Conservation (phyloP, 53 echinoderm and acorn worm genomes). For the Henricia sp. region DNA sequence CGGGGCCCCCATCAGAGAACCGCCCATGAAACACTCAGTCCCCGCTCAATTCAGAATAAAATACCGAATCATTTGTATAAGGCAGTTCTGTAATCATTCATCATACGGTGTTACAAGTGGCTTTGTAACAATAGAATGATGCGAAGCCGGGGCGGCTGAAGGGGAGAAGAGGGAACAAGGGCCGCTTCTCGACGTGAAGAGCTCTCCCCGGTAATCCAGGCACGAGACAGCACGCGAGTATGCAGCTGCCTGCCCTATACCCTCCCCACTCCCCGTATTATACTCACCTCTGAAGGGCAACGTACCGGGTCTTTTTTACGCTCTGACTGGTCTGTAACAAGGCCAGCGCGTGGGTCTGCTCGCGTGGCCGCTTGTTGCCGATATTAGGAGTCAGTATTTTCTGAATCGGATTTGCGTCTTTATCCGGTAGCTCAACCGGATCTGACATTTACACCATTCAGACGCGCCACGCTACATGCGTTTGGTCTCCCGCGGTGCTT, state of each 20-base stretch:
- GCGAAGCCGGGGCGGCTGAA: not conserved
- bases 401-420: too few species aligned
- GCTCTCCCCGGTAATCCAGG: not conserved
- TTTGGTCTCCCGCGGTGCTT: too few species aligned
- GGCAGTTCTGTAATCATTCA: conserved; percentile 49
- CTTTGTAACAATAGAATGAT: conserved; percentile 16
- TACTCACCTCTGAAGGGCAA: conserved; percentile 12
- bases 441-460: too few species aligned
- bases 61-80: conserved; percentile 50
- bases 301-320: not conserved
- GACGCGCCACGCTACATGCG: too few species aligned
- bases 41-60: conserved; percentile 44
- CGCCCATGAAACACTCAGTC: not conserved
- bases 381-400: too few species aligned
- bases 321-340: not conserved
- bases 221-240: conserved; percentile 52
- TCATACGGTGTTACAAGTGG: conserved; percentile 31
- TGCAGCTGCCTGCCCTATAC: conserved; percentile 21
- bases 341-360: not conserved
- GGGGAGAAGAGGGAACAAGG: not conserved
- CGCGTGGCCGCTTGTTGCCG: too few species aligned
- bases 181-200: not conserved
- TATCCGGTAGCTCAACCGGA: too few species aligned
- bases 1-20: not conserved
- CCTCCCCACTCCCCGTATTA: not conserved